A percentile compares a stretch with the other conserved stretches of the same genome.
phyloP scores from a whole-genome alignment of 2,113 vertebrate species.

The Macquaria ambigua region DNA sequence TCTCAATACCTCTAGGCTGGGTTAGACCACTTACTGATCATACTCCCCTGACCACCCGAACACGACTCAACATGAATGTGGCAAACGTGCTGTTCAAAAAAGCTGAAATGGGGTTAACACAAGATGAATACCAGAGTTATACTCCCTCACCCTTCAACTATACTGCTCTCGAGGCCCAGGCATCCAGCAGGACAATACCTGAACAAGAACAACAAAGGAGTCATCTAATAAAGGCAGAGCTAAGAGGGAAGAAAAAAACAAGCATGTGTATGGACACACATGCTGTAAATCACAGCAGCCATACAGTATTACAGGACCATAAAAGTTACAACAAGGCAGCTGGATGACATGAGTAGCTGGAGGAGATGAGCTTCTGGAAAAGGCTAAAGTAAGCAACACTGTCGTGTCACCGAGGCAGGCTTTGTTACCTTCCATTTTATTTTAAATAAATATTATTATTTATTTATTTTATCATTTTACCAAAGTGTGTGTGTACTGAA shows the following conservation, averaged over 20 bases:
- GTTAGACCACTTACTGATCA: not conserved
- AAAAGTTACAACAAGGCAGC: conserved; percentile 6
- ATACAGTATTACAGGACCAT: not conserved
- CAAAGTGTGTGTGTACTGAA: not conserved
- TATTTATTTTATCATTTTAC: too few species aligned
- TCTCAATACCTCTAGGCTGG: not conserved
- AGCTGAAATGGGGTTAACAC: not conserved
- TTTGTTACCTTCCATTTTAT: conserved; percentile 10
- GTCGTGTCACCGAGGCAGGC: not conserved
- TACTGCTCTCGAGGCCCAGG: not conserved
- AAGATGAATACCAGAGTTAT: not conserved
- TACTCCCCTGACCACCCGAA: not conserved
- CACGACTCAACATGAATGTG: not conserved
- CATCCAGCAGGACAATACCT: not conserved
- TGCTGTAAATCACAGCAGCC: conserved; percentile 23
- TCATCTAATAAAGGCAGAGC: not conserved
- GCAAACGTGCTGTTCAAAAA: not conserved
- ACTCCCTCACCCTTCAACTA: too few species aligned
- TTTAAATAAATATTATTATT: too few species aligned
- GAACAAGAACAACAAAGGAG: not conserved
- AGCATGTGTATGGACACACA: conserved; percentile 13
- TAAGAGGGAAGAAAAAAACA: not conserved
- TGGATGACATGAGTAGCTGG: conserved; percentile 12
- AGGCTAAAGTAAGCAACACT: not conserved
- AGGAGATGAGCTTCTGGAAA: conserved; percentile 17